Evolutionary conservation across 2,888 invertebrate species (phyloP), one percentile per base, ranked within the genome.

Genomic region (Torymus texanus): DNA sequence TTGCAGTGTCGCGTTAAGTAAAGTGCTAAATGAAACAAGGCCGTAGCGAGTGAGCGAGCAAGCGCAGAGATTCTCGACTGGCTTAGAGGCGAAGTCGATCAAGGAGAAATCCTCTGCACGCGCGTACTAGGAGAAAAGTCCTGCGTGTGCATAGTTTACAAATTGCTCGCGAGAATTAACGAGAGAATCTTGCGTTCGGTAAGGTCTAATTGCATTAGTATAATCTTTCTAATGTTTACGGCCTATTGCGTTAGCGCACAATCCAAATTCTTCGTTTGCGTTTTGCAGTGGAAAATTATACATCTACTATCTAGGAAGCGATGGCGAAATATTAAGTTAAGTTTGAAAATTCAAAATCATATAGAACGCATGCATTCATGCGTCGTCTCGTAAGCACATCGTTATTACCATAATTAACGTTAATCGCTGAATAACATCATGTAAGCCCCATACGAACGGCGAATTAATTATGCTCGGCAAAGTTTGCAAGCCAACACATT

Each of bases 1-100:
- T 13, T 53, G 18, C 53, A 11, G 51, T 41, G 61, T 29, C 50
- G 58, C 66, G 51, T 12, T 41, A 56, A 75, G 67, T 75, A 56
- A 67, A 21, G 59, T 29, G 75, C 61, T 67, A 75, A 75, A 29
- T 63, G 73, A 63, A 18, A 62, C 62, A 53, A 62, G 53, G 16
- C 62, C 51, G 2, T 1, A 18, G 53, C 55, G 21, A 55, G 55
- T 10, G 41, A 41, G 14, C 63, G 29, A 14, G 41, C n/a, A n/a
- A n/a, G n/a, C n/a, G n/a, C n/a, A 3, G 59, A 41, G 41, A 41
- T 41, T 41, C 41, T 0, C 41, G 41, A 41, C 41, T 41, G 41
- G 41, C 41, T 41, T 41, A 41, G 41, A 8, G 41, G 41, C 41
- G 41, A 41, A 61, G 18, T 12, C 61, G 16, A 61, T 12, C 61